Base-by-base conservation (phyloP, 2,888 invertebrate genomes). In the Trissolcus japonicus region DNA sequence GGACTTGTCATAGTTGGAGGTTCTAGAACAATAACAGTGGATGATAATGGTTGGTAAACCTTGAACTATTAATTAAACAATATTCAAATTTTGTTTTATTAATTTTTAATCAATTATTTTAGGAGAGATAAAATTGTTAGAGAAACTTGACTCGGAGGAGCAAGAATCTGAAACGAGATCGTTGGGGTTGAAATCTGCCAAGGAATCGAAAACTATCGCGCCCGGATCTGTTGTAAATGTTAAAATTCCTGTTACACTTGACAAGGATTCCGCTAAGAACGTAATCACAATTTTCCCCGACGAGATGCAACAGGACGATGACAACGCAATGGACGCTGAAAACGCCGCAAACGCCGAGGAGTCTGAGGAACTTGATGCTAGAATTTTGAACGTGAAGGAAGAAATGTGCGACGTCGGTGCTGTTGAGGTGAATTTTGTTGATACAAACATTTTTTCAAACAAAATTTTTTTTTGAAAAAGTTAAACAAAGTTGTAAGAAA, bases 1-100 rank as follows among this genome's bases (percentile, higher is more conserved):
- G 87, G 86, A 51, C 83, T 86, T n/a, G 84, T 87, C 78, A 85
- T 87, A 75, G 84, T 86, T 0, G 85, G 83, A 2, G 85, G 83
- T 35, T 79, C 86, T 1, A 83, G 85, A 51, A 82, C 85, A 0
- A 83, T 87, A 66, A 81, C 85, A 81, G 83, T 86, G 1, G 85
- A 87, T 72, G 86, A 88, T 79, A 82, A 87, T 79, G 87, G 88
- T 86, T 66, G 50, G 66, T 59, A 19, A 59, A 9, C 11, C 13
- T 48, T 48, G 43, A 41, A 2, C 41, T 41, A n/a, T n/a, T n/a
- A n/a, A n/a, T n/a, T 43, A 0, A 43, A n/a, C 4, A 43, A 11
- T 3, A 43, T 6, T 43, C 2, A 43, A n/a, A 41, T 13, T 1
- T 41, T 41, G 13, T 41, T 2, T 46, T 46, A 14, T 46, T 46